A percentile compares a stretch with the other conserved stretches of the same genome.
Evolutionary conservation across 2,888 invertebrate species (phyloP).

Genomic region (Tenthredo distinguenda): DNA sequence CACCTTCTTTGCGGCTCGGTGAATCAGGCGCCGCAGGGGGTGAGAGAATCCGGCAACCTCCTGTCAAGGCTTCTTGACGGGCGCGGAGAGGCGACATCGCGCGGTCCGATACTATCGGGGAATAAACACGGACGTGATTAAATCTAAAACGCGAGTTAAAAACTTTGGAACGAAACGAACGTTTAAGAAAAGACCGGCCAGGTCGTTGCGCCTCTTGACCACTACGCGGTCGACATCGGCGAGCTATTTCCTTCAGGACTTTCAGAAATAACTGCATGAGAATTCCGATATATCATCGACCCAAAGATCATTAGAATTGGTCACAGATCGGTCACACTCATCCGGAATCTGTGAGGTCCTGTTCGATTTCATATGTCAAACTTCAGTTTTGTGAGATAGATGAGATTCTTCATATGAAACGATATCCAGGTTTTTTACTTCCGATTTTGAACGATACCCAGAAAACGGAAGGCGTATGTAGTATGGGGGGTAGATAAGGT

Average conservation of each 20-base stretch:
- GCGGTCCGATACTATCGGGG: constrained; percentile 51
- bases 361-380: background rate
- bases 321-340: background rate
- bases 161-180: constrained; percentile 28
- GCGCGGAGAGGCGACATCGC: constrained; percentile 71
- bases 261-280: background rate
- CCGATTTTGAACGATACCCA: background rate
- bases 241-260: background rate
- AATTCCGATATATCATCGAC: background rate
- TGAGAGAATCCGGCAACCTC: constrained; percentile 71
- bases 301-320: background rate
- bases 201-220: constrained; percentile 32
- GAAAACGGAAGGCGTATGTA: background rate
- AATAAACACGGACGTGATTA: constrained; percentile 48
- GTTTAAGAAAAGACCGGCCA: constrained; percentile 36
- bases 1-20: constrained; percentile 72
- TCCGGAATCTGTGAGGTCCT: background rate
- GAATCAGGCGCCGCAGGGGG: constrained; percentile 72
- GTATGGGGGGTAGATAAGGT: background rate
- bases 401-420: background rate
- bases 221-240: constrained; percentile 4
- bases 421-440: background rate
- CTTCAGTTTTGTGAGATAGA: background rate
- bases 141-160: constrained; percentile 40
- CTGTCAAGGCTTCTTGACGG: constrained; percentile 71